These are phyloP conservation scores for Sphenopsis melanotis DNA, from an alignment of 2,797 vertebrate genomes.

Conservation along the genomic window DNA sequence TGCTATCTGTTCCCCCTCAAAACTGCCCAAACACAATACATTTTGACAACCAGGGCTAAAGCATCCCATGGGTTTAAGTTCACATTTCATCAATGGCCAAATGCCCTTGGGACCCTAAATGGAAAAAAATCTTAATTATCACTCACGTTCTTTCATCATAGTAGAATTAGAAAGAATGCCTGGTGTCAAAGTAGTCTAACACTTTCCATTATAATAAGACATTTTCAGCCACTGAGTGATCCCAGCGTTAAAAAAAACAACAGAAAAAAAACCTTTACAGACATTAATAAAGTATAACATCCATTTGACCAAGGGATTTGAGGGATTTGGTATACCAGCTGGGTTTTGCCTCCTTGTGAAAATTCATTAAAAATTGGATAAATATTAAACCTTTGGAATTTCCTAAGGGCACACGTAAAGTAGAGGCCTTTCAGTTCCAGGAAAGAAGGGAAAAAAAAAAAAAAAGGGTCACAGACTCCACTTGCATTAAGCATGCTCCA, in stretches of 20 bases:
- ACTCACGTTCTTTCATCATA: not conserved
- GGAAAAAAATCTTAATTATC: not conserved
- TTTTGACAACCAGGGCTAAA: not conserved
- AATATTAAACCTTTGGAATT: constrained; percentile 32
- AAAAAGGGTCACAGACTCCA: not conserved
- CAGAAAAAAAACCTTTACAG: not conserved
- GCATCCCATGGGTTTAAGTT: not conserved
- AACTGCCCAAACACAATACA: not conserved
- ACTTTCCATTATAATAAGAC: not conserved
- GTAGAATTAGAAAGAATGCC: not conserved
- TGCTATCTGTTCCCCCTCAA: not conserved
- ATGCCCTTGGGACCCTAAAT: not conserved
- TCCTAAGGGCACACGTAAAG: constrained; percentile 2
- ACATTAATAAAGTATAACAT: not conserved
- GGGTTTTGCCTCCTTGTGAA: constrained; percentile 23
- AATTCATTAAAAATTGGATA: constrained; percentile 40
- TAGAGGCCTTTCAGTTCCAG: not conserved
- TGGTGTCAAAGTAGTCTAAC: not conserved
- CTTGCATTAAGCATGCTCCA: constrained; percentile 12
- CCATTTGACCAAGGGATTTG: not conserved
- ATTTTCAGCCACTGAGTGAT: not conserved
- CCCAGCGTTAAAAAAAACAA: not conserved
- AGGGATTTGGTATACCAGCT: not conserved
- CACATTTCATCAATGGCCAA: not conserved
- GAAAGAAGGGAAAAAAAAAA: not conserved